Conservation (phyloP, 2,888 invertebrate species). For the Heliconius ismenius region DNA sequence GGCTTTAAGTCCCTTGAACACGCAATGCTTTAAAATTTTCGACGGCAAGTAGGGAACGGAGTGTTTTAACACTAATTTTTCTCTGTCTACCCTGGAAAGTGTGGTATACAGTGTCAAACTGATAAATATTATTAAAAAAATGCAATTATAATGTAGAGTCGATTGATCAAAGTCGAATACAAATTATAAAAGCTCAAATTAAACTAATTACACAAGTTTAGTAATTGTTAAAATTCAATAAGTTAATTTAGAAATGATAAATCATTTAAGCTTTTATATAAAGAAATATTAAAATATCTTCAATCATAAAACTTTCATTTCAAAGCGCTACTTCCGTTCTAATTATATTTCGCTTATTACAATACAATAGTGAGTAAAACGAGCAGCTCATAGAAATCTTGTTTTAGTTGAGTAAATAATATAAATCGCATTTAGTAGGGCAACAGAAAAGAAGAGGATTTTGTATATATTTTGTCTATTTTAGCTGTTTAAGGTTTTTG, state of each 20-base stretch:
- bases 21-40: too few species aligned
- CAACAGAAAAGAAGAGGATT: too few species aligned
- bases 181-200: background rate
- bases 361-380: background rate
- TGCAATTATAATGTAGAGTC: background rate
- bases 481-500: too few species aligned
- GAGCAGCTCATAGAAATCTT: background rate
- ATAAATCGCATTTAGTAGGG: too few species aligned
- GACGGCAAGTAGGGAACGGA: too few species aligned
- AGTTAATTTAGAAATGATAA: background rate
- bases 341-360: background rate
- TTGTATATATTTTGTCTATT: too few species aligned
- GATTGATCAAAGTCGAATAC: background rate
- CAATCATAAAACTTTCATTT: background rate
- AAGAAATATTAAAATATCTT: background rate
- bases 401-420: too few species aligned
- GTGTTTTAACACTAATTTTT: too few species aligned
- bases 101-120: too few species aligned
- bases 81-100: too few species aligned
- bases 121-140: too few species aligned
- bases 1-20: too few species aligned
- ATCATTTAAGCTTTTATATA: background rate
- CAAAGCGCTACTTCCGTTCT: background rate
- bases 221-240: background rate
- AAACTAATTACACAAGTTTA: background rate